Conservation (phyloP, 1,140 invertebrate genomes). For the Brachionus koreanus region DNA sequence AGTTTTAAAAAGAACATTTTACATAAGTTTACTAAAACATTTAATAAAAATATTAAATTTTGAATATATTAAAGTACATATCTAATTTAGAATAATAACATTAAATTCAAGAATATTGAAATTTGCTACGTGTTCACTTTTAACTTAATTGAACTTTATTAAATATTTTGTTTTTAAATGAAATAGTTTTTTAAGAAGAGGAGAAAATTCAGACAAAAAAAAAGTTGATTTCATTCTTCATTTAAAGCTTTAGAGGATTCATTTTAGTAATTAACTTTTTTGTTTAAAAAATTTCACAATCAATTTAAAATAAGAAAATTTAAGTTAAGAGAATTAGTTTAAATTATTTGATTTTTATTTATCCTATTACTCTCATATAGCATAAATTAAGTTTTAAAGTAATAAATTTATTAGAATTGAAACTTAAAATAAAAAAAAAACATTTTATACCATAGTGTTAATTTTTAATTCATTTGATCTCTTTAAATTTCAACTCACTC, state of each 20-base stretch:
- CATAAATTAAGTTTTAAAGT: neutral
- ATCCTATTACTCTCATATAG: neutral
- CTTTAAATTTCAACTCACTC: neutral
- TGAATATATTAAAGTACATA: neutral
- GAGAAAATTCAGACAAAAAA: neutral
- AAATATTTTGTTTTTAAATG: neutral
- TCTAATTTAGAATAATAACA: neutral
- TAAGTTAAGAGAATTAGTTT: neutral
- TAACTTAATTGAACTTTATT: neutral
- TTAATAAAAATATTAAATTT: no score
- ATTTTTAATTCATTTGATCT: neutral
- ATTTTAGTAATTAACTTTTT: no score
- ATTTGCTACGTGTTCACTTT: neutral
- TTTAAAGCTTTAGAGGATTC: no score
- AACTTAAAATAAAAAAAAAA: no score
- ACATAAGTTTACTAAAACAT: no score
- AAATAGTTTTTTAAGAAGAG: neutral
- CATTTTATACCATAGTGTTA: no score
- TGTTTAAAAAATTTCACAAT: neutral
- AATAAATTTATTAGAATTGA: no score
- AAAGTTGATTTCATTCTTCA: neutral
- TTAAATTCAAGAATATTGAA: neutral
- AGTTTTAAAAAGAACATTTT: no score
- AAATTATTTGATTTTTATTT: neutral
- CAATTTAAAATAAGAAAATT: neutral